Percentiles rank a stretch among this genome's conserved stretches.
Evolutionary conservation across 2,797 vertebrate species (phyloP).

Genomic region (Decapterus maruadsi): DNA sequence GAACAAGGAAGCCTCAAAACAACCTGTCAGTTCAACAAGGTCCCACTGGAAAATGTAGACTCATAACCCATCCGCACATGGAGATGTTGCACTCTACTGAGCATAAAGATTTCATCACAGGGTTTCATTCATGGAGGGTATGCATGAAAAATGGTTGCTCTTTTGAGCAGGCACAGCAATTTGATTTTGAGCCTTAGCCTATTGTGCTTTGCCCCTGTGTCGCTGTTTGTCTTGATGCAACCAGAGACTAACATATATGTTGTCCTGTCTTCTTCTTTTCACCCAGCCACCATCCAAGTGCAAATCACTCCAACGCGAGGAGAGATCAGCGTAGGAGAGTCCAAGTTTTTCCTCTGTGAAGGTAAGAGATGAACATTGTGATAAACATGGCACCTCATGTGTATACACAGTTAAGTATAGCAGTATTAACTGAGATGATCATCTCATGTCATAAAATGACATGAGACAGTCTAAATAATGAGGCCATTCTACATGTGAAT

Average conservation of each 20-base stretch:
- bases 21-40: not conserved
- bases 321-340: constrained; percentile 97
- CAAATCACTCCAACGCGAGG: constrained; percentile 93
- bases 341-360: constrained; percentile 98
- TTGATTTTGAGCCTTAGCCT: constrained; percentile 25
- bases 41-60: constrained; percentile 15
- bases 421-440: constrained; percentile 14
- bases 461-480: constrained; percentile 9
- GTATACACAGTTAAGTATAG: not conserved
- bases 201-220: constrained; percentile 27
- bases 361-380: constrained; percentile 81
- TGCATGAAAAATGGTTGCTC: constrained; percentile 35
- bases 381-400: constrained; percentile 25
- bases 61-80: constrained; percentile 30
- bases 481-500: not conserved
- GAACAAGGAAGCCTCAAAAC: not conserved
- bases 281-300: constrained; percentile 93
- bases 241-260: constrained; percentile 49
- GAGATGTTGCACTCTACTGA: constrained; percentile 46
- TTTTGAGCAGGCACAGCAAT: constrained; percentile 43
- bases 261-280: constrained; percentile 40
- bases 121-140: constrained; percentile 37
- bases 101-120: constrained; percentile 42
- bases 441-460: constrained; percentile 4
- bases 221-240: constrained; percentile 23